Evolutionary conservation across 2,113 vertebrate genomes (phyloP), one percentile per base, ranked within the genome.

Genomic region (Phalacrocorax carbo): DNA sequence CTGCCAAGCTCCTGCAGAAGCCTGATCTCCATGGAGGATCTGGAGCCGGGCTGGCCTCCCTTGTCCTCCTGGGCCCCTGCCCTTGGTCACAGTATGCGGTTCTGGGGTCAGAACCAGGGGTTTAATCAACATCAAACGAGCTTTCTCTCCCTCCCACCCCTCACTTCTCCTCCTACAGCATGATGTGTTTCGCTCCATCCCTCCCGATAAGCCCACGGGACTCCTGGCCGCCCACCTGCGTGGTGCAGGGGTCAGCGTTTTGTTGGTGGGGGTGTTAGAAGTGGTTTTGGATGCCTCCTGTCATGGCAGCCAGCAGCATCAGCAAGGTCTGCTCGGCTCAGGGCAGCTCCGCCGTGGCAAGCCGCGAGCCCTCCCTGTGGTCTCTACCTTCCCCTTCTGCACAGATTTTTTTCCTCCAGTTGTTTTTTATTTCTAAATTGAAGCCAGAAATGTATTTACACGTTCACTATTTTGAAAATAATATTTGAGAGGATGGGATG

Each of bases 81-180:
- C 60, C 26, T 54, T 34, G 73, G 60, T 73, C 80, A 44, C 0
- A 0, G 23, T 52, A 38, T 0, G 0, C 1, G 2, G 5, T 55
- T 83, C 12, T 61, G 40, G 13, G 48, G 15, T 29, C 36, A 77
- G 64, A 71, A 29, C 22, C 3, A 2, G 20, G 20, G 11, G 5
- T 68, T 81, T 9, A 54, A 40, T 68, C 38, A 75, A 32, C 26
- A 34, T 38, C 30, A 60, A n/a, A 52, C 3, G 16, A 19, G 10
- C 26, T 82, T 81, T 61, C 13, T 48, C 14, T 12, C 40, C 4
- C 23, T 1, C 0, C 36, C 34, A n/a, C 38, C 29, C 55, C 5
- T 23, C n/a, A 36, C 34, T 48, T 9, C 44, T 68, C 17, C 30
- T 64, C 46, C 69, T 80, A 2, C 2, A 3, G 7, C n/a, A 8